A percentile compares a stretch with the other conserved stretches of the same genome.
Conservation (phyloP, 2,797 vertebrate genomes). For the Acropternis orthonyx region DNA sequence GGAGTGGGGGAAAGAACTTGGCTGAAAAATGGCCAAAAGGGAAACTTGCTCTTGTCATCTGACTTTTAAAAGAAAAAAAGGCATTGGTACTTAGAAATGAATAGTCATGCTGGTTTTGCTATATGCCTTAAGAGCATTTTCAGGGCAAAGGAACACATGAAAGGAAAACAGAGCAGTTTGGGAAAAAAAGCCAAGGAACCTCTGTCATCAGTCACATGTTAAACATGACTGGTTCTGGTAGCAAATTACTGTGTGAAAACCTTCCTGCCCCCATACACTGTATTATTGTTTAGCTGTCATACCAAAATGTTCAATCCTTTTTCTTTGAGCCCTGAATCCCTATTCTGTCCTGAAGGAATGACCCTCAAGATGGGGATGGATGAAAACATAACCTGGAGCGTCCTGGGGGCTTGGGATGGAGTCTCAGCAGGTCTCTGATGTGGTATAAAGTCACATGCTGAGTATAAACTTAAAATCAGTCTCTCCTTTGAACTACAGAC, state of each 20-base stretch:
- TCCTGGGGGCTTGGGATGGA: not conserved
- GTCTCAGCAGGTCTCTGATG: not conserved
- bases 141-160: not conserved
- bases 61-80: not conserved
- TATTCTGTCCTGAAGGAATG: not conserved
- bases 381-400: not conserved
- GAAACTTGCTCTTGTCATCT: not conserved
- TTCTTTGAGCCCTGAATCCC: not conserved
- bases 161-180: not conserved
- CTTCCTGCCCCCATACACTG: not conserved
- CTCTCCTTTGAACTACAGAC: slow-evolving; percentile 86
- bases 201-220: not conserved
- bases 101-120: not conserved
- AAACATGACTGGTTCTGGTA: not conserved
- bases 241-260: not conserved
- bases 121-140: not conserved
- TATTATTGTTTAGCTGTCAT: not conserved
- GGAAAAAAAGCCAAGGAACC: not conserved
- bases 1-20: not conserved
- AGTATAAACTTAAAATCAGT: not conserved
- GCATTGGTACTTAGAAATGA: not conserved
- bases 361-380: not conserved
- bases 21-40: not conserved
- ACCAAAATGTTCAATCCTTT: not conserved
- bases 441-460: not conserved